These are phyloP conservation scores for Gasterosteus nipponicus DNA, from an alignment of 2,113 vertebrate species.

Conservation along the genomic window DNA sequence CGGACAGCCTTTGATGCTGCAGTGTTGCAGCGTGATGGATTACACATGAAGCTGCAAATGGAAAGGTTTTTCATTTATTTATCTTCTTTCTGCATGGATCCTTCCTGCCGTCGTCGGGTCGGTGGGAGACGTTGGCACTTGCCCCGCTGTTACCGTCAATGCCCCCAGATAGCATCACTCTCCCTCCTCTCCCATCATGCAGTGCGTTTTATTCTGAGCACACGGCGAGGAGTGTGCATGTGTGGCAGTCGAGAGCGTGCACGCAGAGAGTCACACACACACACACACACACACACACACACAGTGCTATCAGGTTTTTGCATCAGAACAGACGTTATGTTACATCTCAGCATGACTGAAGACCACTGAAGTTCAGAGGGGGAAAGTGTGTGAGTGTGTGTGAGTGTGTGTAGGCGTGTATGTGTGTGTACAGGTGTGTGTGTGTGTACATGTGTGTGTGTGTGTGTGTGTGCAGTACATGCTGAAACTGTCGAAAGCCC, in stretches of 20 bases:
- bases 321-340: slow-evolving; percentile 7
- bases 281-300: background rate
- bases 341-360: background rate
- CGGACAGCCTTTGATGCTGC: background rate
- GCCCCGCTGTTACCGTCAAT: slow-evolving; percentile 62
- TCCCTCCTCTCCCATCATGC: slow-evolving; percentile 34
- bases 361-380: slow-evolving; percentile 16
- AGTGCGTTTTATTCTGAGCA: slow-evolving; percentile 59
- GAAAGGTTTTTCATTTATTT: background rate
- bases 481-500: background rate
- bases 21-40: background rate
- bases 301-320: slow-evolving; percentile 9
- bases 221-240: slow-evolving; percentile 10
- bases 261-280: background rate
- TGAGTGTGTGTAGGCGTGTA: background rate
- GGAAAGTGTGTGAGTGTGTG: background rate
- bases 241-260: slow-evolving; percentile 11
- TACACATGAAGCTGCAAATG: background rate
- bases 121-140: background rate
- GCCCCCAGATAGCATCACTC: slow-evolving; percentile 60
- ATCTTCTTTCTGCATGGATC: too few relatives aligned
- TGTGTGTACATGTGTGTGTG: slow-evolving; percentile 8
- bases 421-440: background rate
- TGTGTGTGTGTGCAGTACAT: background rate
- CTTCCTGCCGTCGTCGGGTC: background rate